A percentile compares a stretch with the other conserved stretches of the same genome.
Evolutionary conservation across 2,888 invertebrate species (phyloP).

Genomic region (Ornithoptera priamus): DNA sequence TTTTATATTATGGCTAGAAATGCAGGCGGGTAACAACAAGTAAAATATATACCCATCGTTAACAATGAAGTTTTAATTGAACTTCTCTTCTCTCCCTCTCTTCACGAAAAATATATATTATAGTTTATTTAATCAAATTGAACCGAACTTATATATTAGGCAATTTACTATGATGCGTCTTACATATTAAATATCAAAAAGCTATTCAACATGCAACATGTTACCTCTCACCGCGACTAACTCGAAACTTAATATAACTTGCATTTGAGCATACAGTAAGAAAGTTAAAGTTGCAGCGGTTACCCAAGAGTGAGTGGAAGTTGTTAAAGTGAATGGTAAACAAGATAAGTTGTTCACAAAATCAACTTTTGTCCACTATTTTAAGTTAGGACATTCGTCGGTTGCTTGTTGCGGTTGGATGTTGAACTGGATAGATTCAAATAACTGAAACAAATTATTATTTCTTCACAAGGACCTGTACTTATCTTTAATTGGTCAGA

Average conservation of each 20-base stretch:
- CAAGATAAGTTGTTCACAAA: conserved; percentile 7
- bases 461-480: too few relatives aligned
- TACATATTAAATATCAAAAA: background rate
- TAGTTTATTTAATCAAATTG: background rate
- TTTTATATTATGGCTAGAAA: too few relatives aligned
- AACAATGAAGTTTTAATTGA: background rate
- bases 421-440: background rate
- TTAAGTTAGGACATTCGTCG: background rate
- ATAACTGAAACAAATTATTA: too few relatives aligned
- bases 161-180: background rate
- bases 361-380: background rate
- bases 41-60: too few relatives aligned
- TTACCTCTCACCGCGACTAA: conserved; percentile 1
- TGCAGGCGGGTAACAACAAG: too few relatives aligned
- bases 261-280: conserved; percentile 14
- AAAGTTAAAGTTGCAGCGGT: conserved; percentile 19
- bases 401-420: background rate
- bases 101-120: too few relatives aligned
- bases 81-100: background rate
- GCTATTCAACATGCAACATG: background rate
- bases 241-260: conserved; percentile 18
- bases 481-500: too few relatives aligned
- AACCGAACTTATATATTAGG: background rate
- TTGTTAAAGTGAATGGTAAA: conserved; percentile 14
- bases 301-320: conserved; percentile 7